Base-by-base conservation (phyloP, 2,797 vertebrate genomes). In the Melopsittacus undulatus region DNA sequence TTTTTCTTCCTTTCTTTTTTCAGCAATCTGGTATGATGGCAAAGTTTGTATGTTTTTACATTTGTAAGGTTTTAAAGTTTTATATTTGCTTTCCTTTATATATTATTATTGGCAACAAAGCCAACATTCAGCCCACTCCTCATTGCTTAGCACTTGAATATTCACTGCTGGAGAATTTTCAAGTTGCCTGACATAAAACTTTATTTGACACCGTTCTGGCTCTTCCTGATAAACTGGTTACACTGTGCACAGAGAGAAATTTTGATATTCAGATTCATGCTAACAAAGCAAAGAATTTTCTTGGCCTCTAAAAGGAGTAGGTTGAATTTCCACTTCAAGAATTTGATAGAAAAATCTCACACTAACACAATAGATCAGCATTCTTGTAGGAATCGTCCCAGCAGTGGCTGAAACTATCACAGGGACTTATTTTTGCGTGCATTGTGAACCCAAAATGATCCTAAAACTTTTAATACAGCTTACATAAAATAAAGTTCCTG, bases 201-300 rank as follows among this genome's bases (percentile, higher is more conserved):
- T 91, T 56, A 69, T 89, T 83, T 87, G 75, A n/a, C 42, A 38
- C 46, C 61, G 12, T 38, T 23, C n/a, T 61, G 43, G 66, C 63
- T 79, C 36, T 94, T 97, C 97, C 94, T 45, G 42, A 93, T 89
- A 95, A 97, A 97, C 95, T 94, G 79, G 86, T 97, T 98, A 57
- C 45, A 24, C n/a, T 46, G 34, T 80, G 34, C 38, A 79, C n/a
- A 48, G 45, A 86, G 63, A 77, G 38, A 76, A 91, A 74, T 73
- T 62, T 73, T 34, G 43, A 68, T 59, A 87, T 63, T 89, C 64
- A 32, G 56, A 45, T 96, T 38, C 48, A 72, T 7, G 11, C 8
- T 73, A 95, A 97, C 24, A 94, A 97, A 95, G 84, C 46, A 81
- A 90, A 89, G 30, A 73, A 75, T 93, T 80, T 76, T 4, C 29